Base-by-base conservation (phyloP, 2,113 vertebrate species). In the Rhegmatorhina hoffmannsi region DNA sequence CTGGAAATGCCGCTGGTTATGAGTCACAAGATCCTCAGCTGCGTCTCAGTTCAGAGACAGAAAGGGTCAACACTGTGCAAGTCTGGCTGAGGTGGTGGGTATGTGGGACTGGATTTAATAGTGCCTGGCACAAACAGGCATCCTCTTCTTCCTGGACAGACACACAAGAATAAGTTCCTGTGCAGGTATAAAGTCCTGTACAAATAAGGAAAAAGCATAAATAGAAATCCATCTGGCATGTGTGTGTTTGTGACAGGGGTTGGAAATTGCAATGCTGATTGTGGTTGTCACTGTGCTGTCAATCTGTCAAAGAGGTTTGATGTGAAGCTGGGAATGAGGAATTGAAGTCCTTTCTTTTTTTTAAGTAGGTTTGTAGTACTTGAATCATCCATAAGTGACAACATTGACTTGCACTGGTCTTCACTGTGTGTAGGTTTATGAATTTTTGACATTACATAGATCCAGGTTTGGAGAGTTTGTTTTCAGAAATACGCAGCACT, bases 31-130 rank as follows among this genome's bases (percentile, higher is more conserved):
- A 81, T 52, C 46, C 62, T 53, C 4, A 0, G 46, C 43, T 26
- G 18, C 4, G 28, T 29, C 77, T 87, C 75, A 47, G 52, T 75
- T 78, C 69, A 68, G 50, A 31, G 69, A 29, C 3, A 1, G n/a
- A 17, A 26, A 90, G 73, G 31, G 17, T 24, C 53, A 92, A 68
- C 25, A 56, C 36, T 17, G 4, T 9, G 25, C n/a, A n/a, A 44
- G 69, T 49, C 66, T 79, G 90, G n/a, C 56, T 70, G 68, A 38
- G 50, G 60, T 29, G 33, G 9, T 4, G 46, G 33, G 2, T n/a
- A n/a, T 18, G 19, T 0, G 0, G 38, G 33, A 15, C 38, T 14
- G 52, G 20, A n/a, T 11, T 8, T 15, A 56, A 17, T 28, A 47
- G 25, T 46, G n/a, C 43, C 13, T 84, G 16, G 19, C 31, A 84